A percentile compares a stretch with the other conserved stretches of the same genome.
Conservation (phyloP, 2,113 vertebrate genomes). For the Corydoras sp. region DNA sequence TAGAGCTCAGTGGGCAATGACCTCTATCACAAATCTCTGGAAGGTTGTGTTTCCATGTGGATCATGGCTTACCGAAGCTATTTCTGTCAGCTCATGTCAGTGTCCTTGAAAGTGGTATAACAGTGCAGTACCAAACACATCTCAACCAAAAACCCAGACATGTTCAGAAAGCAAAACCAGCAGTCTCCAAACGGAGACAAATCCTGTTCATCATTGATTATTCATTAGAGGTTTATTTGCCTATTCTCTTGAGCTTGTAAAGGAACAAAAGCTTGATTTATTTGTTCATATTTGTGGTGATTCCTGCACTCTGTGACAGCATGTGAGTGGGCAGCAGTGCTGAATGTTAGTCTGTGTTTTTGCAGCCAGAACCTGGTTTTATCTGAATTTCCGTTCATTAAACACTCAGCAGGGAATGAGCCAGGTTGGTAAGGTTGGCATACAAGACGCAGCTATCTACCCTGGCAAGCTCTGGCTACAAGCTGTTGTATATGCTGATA, state of each 20-base stretch:
- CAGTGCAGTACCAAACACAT: conserved; percentile 1
- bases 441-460: conserved; percentile 29
- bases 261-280: conserved; percentile 17
- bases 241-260: not conserved
- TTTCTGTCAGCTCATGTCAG: conserved; percentile 35
- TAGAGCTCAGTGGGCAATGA: conserved; percentile 15
- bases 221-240: not conserved
- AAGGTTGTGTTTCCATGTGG: conserved; percentile 9
- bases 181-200: conserved; percentile 1
- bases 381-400: conserved; percentile 58
- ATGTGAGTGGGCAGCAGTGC: conserved; percentile 55
- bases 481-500: conserved; percentile 36
- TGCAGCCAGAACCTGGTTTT: conserved; percentile 30
- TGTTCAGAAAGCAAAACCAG: conserved; percentile 2
- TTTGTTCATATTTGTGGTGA: conserved; percentile 27
- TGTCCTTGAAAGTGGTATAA: conserved; percentile 28
- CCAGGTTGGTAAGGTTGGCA: conserved; percentile 45
- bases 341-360: conserved; percentile 32
- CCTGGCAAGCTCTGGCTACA: conserved; percentile 47
- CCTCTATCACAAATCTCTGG: conserved; percentile 4
- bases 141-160: conserved; percentile 7
- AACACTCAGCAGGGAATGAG: conserved; percentile 46
- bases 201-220: not conserved
- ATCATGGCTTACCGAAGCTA: conserved; percentile 25
- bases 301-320: conserved; percentile 46